Evolutionary conservation across 2,888 invertebrate genomes (phyloP), one percentile per base, ranked within the genome.

Genomic region (Lordiphosa andalusiaca): DNA sequence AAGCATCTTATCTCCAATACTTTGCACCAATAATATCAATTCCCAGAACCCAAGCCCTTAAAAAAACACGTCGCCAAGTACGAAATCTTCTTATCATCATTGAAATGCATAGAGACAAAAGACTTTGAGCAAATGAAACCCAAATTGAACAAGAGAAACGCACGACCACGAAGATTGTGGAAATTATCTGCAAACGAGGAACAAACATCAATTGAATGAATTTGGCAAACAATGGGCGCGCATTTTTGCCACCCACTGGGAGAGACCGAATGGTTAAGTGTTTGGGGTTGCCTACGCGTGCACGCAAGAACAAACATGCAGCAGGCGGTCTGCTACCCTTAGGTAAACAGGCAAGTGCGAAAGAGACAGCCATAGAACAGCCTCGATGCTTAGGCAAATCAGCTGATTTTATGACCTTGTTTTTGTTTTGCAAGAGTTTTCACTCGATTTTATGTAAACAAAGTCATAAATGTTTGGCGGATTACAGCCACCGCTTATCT

Each of bases 121-220:
- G 44, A 21, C 48, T 19, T 2, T 2, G 48, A 48, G 60, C 80
- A 64, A 65, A 72, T 67, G 69, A 72, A 42, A 35, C 44, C 40
- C 46, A 50, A 66, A 75, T 75, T 72, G 73, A 80, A 76, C 75
- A 75, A 67, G 63, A 65, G 59, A 53, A 67, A 62, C 61, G 3
- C 49, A 64, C 53, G 46, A 41, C 55, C 30, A 16, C 56, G 41
- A 60, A 48, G 44, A 19, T 62, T 52, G 66, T 67, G 50, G 69
- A 71, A 69, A 72, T 65, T 55, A 71, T 63, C 67, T 66, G 65
- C 65, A 53, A 56, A 40, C 40, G 53, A 55, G 63, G 55, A 56
- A 70, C 77, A 69, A 77, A 77, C 71, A 69, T 16, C 63, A 47
- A 78, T 82, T 75, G 77, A 77, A 78, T 72, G 80, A 75, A 73